phyloP scores from a whole-genome alignment of 2,797 vertebrate species.

The Hippopotamyrus pictus region DNA sequence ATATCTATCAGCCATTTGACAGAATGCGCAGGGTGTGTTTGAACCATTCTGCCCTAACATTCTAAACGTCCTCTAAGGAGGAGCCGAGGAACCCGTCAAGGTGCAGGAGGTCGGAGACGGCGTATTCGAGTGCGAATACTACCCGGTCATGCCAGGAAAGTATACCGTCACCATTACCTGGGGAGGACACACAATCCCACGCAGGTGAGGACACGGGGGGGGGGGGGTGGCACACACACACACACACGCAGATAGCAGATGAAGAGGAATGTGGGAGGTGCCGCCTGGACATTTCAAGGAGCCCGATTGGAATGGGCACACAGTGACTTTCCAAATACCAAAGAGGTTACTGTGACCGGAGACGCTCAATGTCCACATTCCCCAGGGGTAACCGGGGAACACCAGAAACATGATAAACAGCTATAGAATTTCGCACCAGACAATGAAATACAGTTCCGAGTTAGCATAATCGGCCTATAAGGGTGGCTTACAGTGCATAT shows the following conservation, averaged over 20 bases:
- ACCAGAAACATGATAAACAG: neutral
- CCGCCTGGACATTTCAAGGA: neutral
- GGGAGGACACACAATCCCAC: neutral
- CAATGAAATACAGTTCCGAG: neutral
- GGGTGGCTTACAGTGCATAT: neutral
- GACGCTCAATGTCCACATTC: neutral
- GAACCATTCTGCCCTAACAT: neutral
- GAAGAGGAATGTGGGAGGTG: neutral
- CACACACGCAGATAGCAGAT: neutral
- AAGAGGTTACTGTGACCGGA: neutral
- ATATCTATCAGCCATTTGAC: neutral
- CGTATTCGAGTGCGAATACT: slow-evolving; percentile 80
- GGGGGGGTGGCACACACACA: neutral
- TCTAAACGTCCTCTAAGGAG: slow-evolving; percentile 59
- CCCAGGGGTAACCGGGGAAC: neutral
- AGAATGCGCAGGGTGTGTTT: neutral
- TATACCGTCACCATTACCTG: slow-evolving; percentile 45
- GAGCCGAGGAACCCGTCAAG: slow-evolving; percentile 78
- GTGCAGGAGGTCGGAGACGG: slow-evolving; percentile 70
- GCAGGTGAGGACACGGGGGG: too few species aligned
- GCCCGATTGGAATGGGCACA: neutral
- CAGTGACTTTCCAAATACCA: neutral
- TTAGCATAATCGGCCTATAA: neutral
- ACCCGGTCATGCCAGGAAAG: slow-evolving; percentile 70
- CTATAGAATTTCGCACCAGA: neutral